Conservation (phyloP, 2,113 vertebrate genomes). For the Odocoileus virginianus region DNA sequence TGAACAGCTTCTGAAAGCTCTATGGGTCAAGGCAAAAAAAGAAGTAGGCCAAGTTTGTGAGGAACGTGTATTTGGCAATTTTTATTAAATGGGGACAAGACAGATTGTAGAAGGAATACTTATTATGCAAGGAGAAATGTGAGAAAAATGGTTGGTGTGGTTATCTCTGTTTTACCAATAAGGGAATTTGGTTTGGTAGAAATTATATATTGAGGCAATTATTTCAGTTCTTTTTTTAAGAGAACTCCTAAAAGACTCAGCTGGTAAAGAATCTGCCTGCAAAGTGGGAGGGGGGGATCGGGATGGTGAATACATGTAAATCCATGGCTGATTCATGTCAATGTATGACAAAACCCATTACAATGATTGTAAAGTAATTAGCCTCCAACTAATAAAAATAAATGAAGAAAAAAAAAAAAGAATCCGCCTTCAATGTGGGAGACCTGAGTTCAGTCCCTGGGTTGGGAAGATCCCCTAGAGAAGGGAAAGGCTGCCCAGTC, state of each 20-base stretch:
- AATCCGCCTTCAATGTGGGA: not conserved
- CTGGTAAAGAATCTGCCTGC: not conserved
- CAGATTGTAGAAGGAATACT: not conserved
- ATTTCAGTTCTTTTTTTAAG: not conserved
- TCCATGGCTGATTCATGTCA: no score
- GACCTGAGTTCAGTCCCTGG: not conserved
- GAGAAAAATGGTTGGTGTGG: not conserved
- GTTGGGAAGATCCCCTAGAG: not conserved
- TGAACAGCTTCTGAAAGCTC: not conserved
- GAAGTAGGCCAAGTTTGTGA: not conserved
- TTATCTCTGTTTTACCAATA: not conserved
- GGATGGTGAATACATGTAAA: no score
- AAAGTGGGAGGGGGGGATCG: not conserved
- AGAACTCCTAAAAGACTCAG: not conserved
- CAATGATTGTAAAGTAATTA: no score
- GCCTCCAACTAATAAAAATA: no score
- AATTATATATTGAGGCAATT: not conserved
- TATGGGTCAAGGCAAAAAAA: not conserved
- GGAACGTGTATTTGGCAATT: not conserved
- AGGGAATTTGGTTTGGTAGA: not conserved
- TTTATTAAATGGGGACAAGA: not conserved
- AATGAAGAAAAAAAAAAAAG: not conserved
- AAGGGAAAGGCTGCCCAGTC: not conserved
- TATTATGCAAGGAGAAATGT: not conserved
- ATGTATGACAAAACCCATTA: no score